A percentile compares a stretch with the other conserved stretches of the same genome.
Evolutionary conservation across 2,113 vertebrate species (phyloP).

Genomic region (Ovis aries): DNA sequence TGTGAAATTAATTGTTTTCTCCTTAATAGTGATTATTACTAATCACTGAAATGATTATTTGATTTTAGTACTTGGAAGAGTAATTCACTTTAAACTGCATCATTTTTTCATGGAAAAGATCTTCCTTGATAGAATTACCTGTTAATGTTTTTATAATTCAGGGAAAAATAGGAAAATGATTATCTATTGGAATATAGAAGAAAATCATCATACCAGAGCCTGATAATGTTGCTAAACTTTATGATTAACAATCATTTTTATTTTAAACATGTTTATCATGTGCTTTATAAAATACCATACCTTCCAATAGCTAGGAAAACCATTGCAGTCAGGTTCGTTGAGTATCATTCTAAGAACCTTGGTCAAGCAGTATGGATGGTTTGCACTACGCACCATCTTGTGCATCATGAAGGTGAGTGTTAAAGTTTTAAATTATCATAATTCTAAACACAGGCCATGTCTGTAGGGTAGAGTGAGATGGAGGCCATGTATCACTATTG

Average conservation of each 20-base stretch:
- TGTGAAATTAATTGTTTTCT: not conserved
- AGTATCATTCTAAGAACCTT: not conserved
- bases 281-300: not conserved
- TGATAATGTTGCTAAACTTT: not conserved
- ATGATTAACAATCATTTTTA: conserved; percentile 23
- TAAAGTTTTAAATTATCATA: not conserved
- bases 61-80: not conserved
- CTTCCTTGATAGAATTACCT: conserved; percentile 31
- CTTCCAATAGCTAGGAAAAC: not conserved
- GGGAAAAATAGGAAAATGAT: conserved; percentile 41
- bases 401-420: not conserved
- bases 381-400: not conserved
- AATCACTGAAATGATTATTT: conserved; percentile 7
- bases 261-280: not conserved
- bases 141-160: conserved; percentile 27
- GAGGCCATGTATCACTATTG: not conserved
- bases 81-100: conserved; percentile 32
- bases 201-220: conserved; percentile 21
- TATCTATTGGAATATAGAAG: not conserved
- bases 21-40: conserved; percentile 2
- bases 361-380: not conserved
- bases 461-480: not conserved
- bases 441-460: not conserved
- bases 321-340: not conserved
- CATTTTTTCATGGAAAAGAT: conserved; percentile 35